Conservation (phyloP, 2,113 vertebrate species). For the Salvator merianae region DNA sequence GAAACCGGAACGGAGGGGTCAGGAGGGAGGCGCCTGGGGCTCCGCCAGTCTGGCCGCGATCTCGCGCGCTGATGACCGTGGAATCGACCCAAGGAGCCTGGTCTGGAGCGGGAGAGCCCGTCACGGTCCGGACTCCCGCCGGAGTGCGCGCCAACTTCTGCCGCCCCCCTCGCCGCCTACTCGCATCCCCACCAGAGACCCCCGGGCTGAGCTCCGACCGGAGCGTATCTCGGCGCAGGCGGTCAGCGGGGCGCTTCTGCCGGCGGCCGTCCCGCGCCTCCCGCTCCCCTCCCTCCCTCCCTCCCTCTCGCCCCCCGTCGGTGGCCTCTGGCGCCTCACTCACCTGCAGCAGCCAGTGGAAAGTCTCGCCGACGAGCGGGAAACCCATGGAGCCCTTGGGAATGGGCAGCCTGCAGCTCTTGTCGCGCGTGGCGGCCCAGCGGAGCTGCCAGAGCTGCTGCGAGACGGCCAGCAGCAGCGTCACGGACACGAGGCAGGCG, state of each 20-base stretch:
- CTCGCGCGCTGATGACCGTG: no score
- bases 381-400: slow-evolving; percentile 98
- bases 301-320: background rate
- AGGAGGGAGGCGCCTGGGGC: no score
- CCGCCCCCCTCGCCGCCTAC: background rate
- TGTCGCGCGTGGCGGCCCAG: slow-evolving; percentile 95
- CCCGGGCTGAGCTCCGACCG: background rate
- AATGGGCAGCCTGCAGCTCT: slow-evolving; percentile 93
- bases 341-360: slow-evolving; percentile 98
- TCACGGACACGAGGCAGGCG: slow-evolving; percentile 93
- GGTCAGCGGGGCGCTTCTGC: no score
- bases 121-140: no score
- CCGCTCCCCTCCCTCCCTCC: background rate
- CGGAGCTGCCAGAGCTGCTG: slow-evolving; percentile 97
- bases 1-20: no score
- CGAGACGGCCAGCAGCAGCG: slow-evolving; percentile 91
- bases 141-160: no score
- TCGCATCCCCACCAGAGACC: no score
- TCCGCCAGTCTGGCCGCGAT: no score
- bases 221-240: no score
- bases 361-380: slow-evolving; percentile 96
- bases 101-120: no score
- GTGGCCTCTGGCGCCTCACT: slow-evolving; percentile 53
- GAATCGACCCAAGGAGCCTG: no score
- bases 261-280: background rate